Evolutionary conservation across 1,140 invertebrate genomes (phyloP).

Genomic region (Apis cerana): DNA sequence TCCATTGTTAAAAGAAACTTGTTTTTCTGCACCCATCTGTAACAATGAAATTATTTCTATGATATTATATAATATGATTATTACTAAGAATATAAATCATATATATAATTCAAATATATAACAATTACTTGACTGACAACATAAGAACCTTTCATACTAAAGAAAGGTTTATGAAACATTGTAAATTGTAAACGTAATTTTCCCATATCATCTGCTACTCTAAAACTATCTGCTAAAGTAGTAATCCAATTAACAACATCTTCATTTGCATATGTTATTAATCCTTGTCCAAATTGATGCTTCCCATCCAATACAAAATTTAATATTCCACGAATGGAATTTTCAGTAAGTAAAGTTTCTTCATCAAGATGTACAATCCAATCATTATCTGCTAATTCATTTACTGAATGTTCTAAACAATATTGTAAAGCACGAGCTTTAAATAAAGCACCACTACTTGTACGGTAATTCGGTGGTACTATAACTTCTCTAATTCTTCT

Average conservation of each 20-base stretch:
- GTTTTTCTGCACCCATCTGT: constrained; percentile 92
- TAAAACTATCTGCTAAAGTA: constrained; percentile 96
- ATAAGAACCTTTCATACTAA: constrained; percentile 99
- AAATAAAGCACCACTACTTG: constrained; percentile 95
- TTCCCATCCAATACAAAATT: constrained; percentile 98
- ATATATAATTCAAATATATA: not conserved
- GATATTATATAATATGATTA: not conserved
- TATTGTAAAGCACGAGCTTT: constrained; percentile 98
- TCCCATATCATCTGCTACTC: constrained; percentile 98
- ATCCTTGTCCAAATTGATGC: constrained; percentile 97
- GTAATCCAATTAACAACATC: constrained; percentile 98
- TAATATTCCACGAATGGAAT: constrained; percentile 94
- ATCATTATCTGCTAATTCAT: constrained; percentile 93
- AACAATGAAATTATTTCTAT: constrained; percentile 39
- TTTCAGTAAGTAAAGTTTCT: constrained; percentile 97
- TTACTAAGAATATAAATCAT: not conserved
- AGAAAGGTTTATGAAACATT: constrained; percentile 96
- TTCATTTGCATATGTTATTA: constrained; percentile 99
- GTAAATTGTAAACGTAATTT: constrained; percentile 96
- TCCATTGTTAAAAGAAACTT: constrained; percentile 97
- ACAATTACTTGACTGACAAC: constrained; percentile 93
- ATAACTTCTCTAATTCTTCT: constrained; percentile 91
- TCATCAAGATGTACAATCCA: constrained; percentile 99
- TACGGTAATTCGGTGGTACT: constrained; percentile 92
- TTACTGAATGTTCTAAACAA: constrained; percentile 95